Percentiles rank a stretch among this genome's conserved stretches.
Evolutionary conservation across 2,113 vertebrate genomes (phyloP).

Genomic region (Heterotis niloticus): DNA sequence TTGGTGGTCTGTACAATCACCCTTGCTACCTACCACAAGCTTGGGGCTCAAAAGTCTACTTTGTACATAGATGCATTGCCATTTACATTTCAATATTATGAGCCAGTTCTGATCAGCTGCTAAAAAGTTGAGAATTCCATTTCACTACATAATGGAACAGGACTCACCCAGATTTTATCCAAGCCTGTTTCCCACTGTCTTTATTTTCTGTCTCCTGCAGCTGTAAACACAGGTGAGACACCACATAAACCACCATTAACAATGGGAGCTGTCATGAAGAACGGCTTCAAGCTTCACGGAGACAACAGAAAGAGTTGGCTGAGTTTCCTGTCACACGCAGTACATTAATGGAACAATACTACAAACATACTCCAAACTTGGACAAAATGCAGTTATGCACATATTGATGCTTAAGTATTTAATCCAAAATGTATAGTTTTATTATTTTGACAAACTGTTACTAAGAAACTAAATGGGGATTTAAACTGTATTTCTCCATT

Average conservation of each 20-base stretch:
- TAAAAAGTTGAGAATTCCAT: too few species aligned
- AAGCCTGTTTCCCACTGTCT: constrained; percentile 72
- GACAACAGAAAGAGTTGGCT: constrained; percentile 45
- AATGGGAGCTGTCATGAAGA: not conserved
- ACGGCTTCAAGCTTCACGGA: not conserved
- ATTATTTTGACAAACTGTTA: not conserved
- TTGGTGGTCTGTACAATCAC: too few species aligned
- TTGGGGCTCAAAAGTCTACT: too few species aligned
- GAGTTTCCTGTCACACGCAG: constrained; percentile 57
- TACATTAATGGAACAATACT: constrained; percentile 28
- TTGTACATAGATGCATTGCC: too few species aligned
- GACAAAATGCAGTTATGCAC: not conserved
- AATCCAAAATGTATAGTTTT: not conserved
- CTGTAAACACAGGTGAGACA: not conserved
- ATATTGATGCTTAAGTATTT: not conserved
- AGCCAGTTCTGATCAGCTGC: too few species aligned
- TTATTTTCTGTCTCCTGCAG: constrained; percentile 68
- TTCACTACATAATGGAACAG: not conserved
- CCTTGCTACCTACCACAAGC: too few species aligned
- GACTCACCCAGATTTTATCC: constrained; percentile 87
- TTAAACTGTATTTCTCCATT: too few species aligned
- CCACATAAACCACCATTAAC: not conserved
- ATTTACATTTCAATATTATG: too few species aligned
- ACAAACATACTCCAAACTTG: not conserved
- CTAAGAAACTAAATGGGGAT: too few species aligned